phyloP scores from a whole-genome alignment of 2,888 invertebrate genomes.

The Cosmorhoe ocellata region DNA sequence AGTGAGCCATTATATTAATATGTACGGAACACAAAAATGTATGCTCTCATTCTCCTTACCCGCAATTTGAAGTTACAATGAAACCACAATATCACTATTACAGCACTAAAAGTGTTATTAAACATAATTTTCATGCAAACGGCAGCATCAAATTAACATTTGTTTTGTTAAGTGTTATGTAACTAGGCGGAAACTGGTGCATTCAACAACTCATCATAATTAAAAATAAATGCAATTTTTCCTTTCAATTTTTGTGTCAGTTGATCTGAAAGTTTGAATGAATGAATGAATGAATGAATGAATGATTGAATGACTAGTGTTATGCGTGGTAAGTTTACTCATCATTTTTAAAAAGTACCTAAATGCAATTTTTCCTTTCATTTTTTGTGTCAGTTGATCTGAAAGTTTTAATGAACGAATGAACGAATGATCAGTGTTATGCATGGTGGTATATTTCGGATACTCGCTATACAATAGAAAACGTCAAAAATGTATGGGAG shows the following conservation, averaged over 20 bases:
- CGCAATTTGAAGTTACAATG: background rate
- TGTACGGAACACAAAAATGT: background rate
- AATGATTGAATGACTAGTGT: no score
- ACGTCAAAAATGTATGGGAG: no score
- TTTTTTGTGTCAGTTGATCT: no score
- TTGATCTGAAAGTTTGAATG: background rate
- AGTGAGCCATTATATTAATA: no score
- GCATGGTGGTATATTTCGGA: no score
- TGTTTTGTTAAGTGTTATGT: slow-evolving; percentile 40
- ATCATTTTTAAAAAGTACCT: no score
- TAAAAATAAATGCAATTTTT: background rate
- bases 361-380: no score
- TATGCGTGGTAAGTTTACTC: no score
- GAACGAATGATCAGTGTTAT: no score
- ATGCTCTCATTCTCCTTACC: background rate
- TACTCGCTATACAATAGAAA: no score
- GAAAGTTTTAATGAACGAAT: no score
- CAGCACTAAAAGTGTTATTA: slow-evolving; percentile 35
- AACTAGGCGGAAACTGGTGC: slow-evolving; percentile 30
- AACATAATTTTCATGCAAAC: slow-evolving; percentile 45
- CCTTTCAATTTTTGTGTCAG: slow-evolving; percentile 2
- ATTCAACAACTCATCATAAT: slow-evolving; percentile 24
- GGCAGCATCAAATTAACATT: slow-evolving; percentile 43
- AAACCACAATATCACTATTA: slow-evolving; percentile 33
- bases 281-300: background rate